Percentiles rank a stretch among this genome's conserved stretches.
Evolutionary conservation across 2,797 vertebrate genomes (phyloP).

Genomic region (Pangasius djambal): DNA sequence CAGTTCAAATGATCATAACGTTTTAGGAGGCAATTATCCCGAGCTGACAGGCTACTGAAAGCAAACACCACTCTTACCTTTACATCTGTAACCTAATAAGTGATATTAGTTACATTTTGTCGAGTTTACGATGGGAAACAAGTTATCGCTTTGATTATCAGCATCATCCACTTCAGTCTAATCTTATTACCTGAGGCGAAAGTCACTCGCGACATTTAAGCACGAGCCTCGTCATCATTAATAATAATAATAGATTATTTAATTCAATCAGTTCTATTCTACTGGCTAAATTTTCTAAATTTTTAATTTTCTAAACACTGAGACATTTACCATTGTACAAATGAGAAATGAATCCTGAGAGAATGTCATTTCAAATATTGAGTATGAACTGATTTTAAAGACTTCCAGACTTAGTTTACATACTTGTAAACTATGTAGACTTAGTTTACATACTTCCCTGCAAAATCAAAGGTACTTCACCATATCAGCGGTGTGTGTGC

Average conservation of each 20-base stretch:
- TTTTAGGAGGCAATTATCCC: not conserved
- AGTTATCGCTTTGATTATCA: not conserved
- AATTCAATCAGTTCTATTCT: not conserved
- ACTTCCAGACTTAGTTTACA: not conserved
- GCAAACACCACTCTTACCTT: not conserved
- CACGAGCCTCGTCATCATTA: not conserved
- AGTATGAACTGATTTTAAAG: not conserved
- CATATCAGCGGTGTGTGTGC: not conserved
- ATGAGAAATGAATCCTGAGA: not conserved
- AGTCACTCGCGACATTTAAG: not conserved
- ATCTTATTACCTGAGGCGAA: not conserved
- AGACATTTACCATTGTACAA: not conserved
- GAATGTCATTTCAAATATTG: not conserved
- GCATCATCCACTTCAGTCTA: not conserved
- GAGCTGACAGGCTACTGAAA: not conserved
- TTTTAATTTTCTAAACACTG: not conserved
- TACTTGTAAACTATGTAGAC: too few species aligned
- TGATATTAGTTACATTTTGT: not conserved
- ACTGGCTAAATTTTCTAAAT: not conserved
- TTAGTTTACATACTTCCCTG: not conserved
- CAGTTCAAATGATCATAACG: not conserved
- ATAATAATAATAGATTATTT: not conserved
- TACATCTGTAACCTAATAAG: not conserved
- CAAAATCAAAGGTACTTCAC: slow-evolving; percentile 32
- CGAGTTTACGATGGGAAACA: not conserved